A percentile compares a stretch with the other conserved stretches of the same genome.
Evolutionary conservation across 92 coral and sea anemone species (phyloP).

Genomic region (Metridium senile): DNA sequence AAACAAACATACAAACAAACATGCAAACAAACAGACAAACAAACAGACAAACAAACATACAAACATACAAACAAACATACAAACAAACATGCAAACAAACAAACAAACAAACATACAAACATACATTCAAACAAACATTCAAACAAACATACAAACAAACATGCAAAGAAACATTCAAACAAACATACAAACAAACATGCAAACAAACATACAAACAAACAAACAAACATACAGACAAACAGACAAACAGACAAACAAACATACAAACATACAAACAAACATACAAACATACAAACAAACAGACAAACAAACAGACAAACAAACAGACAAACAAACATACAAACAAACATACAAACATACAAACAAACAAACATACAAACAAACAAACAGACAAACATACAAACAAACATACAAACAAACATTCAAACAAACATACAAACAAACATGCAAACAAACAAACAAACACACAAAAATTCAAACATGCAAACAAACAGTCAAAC

Average conservation of each 20-base stretch:
- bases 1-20: not conserved
- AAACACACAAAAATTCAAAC: too few relatives aligned
- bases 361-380: not conserved
- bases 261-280: not conserved
- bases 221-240: not conserved
- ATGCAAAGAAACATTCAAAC: constrained; percentile 7
- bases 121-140: constrained; percentile 1
- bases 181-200: constrained; percentile 1
- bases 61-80: not conserved
- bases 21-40: too few relatives aligned
- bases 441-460: too few relatives aligned
- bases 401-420: not conserved
- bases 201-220: not conserved
- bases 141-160: constrained; percentile 1
- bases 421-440: not conserved
- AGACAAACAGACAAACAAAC: not conserved
- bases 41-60: not conserved
- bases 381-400: not conserved
- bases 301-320: not conserved
- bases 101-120: constrained; percentile 2
- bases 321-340: not conserved
- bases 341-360: not conserved
- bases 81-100: constrained; percentile 6
- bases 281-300: not conserved
- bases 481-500: not conserved